These are phyloP conservation scores for Salmo trutta DNA, from an alignment of 2,797 vertebrate genomes.

Conservation along the genomic window DNA sequence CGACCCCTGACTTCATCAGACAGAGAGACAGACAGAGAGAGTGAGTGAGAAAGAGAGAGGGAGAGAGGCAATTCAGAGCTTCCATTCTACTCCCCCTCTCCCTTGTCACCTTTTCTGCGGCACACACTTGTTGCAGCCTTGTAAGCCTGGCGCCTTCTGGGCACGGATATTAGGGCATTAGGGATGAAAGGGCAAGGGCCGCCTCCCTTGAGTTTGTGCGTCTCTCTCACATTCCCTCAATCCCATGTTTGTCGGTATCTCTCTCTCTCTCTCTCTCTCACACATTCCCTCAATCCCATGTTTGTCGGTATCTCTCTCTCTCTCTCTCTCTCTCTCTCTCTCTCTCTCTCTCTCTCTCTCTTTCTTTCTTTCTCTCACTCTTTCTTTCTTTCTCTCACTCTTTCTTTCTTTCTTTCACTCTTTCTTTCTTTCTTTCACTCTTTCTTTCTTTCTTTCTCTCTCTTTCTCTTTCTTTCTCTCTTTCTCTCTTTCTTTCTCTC, in stretches of 20 bases:
- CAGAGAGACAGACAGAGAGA: constrained; percentile 2
- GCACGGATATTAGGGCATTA: constrained; percentile 7
- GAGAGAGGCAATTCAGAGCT: neutral
- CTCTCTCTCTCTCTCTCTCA: neutral
- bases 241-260: no score
- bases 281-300: neutral
- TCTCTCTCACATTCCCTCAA: neutral
- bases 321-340: neutral
- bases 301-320: no score
- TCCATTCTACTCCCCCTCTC: constrained; percentile 17
- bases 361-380: no score
- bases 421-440: no score
- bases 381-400: no score
- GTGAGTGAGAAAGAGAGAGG: neutral
- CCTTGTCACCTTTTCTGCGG: neutral
- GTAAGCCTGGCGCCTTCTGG: constrained; percentile 24
- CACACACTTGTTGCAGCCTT: constrained; percentile 14
- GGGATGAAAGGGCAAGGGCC: constrained; percentile 16
- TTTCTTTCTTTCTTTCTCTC: no score
- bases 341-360: no score
- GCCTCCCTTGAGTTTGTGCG: neutral
- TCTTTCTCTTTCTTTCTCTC: no score
- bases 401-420: no score
- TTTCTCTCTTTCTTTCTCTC: no score
- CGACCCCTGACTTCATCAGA: constrained; percentile 29